Evolutionary conservation across 2,888 invertebrate genomes (phyloP), one percentile per base, ranked within the genome.

Genomic region (Eulithis testata): DNA sequence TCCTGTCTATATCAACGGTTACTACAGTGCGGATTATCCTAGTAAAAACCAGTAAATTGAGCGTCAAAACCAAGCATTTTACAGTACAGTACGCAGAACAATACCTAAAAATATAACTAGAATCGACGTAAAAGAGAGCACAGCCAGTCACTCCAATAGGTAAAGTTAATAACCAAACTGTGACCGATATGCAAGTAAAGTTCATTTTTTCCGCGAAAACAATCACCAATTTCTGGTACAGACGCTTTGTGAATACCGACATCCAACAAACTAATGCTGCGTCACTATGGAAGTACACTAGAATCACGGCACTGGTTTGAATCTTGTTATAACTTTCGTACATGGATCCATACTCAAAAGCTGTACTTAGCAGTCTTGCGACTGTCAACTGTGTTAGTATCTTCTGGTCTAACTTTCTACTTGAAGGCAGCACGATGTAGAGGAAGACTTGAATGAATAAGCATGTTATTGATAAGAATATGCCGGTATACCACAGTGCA

Each of bases 261-360:
- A 66, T 66, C 65, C 65, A 66, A 37, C 61, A 49, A 4, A 66
- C 50, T 4, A 62, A 2, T 1, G 61, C 65, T 6, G 65, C 65
- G 8, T 66, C 65, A 37, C 50, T 58, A 9, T 61, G 58, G 44
- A 66, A 66, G 44, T 62, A 58, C 9, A 66, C 0, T 44, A 58
- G 11, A 3, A 66, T 27, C 7, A 62, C 43, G 2, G 51, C 43
- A 40, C 65, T 37, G 2, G 44, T 62, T 2, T 36, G 9, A n/a
- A 62, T 12, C 11, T 37, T 51, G 21, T 50, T 54, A 0, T 66
- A 54, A 14, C 50, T 59, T 27, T 58, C 54, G 12, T 66, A 62
- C 1, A 66, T 37, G 1, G 65, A 62, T 7, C 61, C 61, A 49
- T 66, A 66, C 31, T 66, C 65, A 37, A 58, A 66, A 1, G 37